A percentile compares a stretch with the other conserved stretches of the same genome.
phyloP scores from a whole-genome alignment of 2,797 vertebrate genomes.

The Takifugu ocellatus region DNA sequence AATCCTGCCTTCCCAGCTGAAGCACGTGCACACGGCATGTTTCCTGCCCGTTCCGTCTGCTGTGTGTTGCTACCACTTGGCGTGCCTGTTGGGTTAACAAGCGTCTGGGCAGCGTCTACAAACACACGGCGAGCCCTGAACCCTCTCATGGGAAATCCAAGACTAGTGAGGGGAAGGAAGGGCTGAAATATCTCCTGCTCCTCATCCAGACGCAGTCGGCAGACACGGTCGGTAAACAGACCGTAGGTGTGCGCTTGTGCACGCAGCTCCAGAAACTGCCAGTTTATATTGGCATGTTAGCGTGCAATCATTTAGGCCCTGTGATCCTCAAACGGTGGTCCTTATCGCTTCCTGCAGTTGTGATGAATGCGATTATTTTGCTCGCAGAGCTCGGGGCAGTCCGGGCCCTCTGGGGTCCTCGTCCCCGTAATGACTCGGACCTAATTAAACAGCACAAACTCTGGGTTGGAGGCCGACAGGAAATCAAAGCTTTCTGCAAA shows the following conservation, averaged over 20 bases:
- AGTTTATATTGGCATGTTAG: conserved; percentile 18
- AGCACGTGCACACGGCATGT: conserved; percentile 1
- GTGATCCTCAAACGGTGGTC: conserved; percentile 52
- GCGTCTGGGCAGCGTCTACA: conserved; percentile 51
- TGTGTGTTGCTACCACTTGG: conserved; percentile 23
- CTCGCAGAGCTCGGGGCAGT: conserved; percentile 26
- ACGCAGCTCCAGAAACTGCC: conserved; percentile 8
- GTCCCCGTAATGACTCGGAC: conserved; percentile 43
- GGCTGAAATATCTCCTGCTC: conserved; percentile 12
- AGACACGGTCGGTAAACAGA: conserved; percentile 37
- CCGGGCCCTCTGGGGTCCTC: conserved; percentile 49
- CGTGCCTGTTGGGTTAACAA: conserved; percentile 33
- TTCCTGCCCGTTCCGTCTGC: conserved; percentile 27
- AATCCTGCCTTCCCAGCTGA: too few relatives aligned
- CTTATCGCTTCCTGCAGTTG: conserved; percentile 65
- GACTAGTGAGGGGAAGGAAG: conserved; percentile 22
- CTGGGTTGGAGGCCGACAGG: conserved; percentile 33
- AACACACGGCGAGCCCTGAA: conserved; percentile 48
- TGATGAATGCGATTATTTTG: conserved; percentile 51
- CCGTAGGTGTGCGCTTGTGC: conserved; percentile 46
- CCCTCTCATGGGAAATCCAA: conserved; percentile 29
- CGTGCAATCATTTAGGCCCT: conserved; percentile 38
- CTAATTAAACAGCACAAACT: conserved; percentile 50
- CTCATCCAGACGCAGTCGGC: conserved; percentile 18
- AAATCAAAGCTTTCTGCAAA: conserved; percentile 52